Percentiles rank a stretch among this genome's conserved stretches.
Evolutionary conservation across 2,888 invertebrate species (phyloP).

Genomic region (Fragum whitleyi): DNA sequence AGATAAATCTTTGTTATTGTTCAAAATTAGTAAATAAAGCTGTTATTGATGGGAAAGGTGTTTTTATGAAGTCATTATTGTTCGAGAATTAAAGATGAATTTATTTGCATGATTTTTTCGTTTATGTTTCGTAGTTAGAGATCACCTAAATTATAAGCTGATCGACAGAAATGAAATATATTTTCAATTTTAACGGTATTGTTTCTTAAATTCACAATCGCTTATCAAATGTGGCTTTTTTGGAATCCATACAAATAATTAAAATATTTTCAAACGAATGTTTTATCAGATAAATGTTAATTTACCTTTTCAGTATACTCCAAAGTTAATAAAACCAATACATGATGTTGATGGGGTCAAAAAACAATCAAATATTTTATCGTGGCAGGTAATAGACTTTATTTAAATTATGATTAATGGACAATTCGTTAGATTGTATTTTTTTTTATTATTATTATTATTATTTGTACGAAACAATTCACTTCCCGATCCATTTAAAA

Average conservation of each 20-base stretch:
- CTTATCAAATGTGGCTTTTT: no score
- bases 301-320: constrained; percentile 58
- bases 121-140: background rate
- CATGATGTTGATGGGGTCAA: constrained; percentile 75
- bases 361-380: constrained; percentile 75
- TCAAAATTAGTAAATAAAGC: background rate
- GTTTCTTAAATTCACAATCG: background rate
- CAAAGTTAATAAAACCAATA: constrained; percentile 63
- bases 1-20: background rate
- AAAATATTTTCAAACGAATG: no score
- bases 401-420: constrained; percentile 7
- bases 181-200: background rate
- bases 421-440: no score
- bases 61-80: background rate
- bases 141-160: constrained; percentile 21
- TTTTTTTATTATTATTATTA: no score
- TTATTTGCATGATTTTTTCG: constrained; percentile 5
- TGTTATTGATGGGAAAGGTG: background rate
- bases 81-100: background rate
- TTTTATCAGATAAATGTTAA: no score
- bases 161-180: background rate
- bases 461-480: no score
- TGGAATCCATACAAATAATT: no score
- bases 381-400: constrained; percentile 76
- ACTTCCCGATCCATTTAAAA: no score